phyloP scores from a whole-genome alignment of 2,113 vertebrate species.

The Phrynosoma platyrhinos region DNA sequence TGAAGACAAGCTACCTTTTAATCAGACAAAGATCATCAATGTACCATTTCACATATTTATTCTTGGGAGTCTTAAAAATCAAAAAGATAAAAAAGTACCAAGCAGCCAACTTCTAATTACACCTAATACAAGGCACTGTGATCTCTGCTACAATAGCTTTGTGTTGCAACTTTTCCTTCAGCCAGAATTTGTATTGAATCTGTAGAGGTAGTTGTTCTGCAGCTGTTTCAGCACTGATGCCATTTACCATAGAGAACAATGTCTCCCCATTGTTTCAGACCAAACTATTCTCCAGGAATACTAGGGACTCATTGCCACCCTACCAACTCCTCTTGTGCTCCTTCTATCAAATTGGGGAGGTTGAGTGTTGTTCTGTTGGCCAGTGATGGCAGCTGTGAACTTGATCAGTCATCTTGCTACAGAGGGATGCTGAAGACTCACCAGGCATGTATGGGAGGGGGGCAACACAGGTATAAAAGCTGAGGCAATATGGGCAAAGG shows the following conservation, averaged over 20 bases:
- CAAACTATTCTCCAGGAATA: background rate
- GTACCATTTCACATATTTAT: background rate
- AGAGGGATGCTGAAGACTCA: too few species aligned
- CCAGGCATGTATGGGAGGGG: too few species aligned
- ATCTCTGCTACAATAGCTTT: background rate
- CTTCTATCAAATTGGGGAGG: too few species aligned
- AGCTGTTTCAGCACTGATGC: background rate
- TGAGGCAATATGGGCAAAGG: too few species aligned
- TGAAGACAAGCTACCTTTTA: background rate
- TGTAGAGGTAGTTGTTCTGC: background rate
- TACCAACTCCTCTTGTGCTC: too few species aligned
- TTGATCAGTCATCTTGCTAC: too few species aligned
- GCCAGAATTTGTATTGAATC: background rate
- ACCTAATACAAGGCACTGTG: background rate
- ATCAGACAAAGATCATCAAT: background rate
- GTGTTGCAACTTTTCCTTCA: background rate
- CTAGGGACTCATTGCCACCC: too few species aligned
- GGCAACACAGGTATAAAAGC: too few species aligned
- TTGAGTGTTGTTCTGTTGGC: too few species aligned
- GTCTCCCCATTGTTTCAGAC: background rate
- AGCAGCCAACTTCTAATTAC: background rate
- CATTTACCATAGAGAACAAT: background rate
- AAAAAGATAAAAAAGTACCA: background rate
- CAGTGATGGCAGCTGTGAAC: too few species aligned
- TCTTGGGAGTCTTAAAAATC: background rate